Conservation (phyloP, 2,888 invertebrate genomes). For the Lamproptera curius region DNA sequence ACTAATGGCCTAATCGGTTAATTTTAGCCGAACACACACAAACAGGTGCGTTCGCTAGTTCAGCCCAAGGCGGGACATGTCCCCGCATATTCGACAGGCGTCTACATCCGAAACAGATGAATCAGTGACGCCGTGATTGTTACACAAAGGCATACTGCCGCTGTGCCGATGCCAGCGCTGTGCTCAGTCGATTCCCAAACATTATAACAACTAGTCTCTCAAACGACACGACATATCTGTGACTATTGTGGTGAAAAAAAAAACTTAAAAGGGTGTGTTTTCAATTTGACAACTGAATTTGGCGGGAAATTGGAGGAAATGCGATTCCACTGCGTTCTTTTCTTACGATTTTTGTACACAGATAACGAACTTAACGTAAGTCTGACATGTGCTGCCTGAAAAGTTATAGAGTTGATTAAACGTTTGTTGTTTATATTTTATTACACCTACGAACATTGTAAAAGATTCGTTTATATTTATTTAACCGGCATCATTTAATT, state of each 20-base stretch:
- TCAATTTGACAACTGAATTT: too few relatives aligned
- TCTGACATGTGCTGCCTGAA: neutral
- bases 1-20: too few relatives aligned
- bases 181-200: constrained; percentile 32
- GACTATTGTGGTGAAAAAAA: constrained; percentile 2
- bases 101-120: constrained; percentile 22
- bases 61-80: neutral
- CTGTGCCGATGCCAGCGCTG: constrained; percentile 48
- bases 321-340: constrained; percentile 13
- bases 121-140: constrained; percentile 48
- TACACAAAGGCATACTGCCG: constrained; percentile 55
- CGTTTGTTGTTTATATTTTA: too few relatives aligned
- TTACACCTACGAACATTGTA: too few relatives aligned
- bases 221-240: neutral
- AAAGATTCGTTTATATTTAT: too few relatives aligned
- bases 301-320: constrained; percentile 5
- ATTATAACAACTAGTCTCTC: constrained; percentile 15
- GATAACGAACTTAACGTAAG: neutral
- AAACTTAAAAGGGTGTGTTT: neutral
- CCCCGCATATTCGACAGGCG: neutral
- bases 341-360: neutral
- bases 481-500: too few relatives aligned
- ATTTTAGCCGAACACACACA: neutral
- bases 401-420: too few relatives aligned
- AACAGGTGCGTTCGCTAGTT: neutral